Base-by-base conservation (phyloP, 2,797 vertebrate genomes). In the Pipistrellus kuhlii region DNA sequence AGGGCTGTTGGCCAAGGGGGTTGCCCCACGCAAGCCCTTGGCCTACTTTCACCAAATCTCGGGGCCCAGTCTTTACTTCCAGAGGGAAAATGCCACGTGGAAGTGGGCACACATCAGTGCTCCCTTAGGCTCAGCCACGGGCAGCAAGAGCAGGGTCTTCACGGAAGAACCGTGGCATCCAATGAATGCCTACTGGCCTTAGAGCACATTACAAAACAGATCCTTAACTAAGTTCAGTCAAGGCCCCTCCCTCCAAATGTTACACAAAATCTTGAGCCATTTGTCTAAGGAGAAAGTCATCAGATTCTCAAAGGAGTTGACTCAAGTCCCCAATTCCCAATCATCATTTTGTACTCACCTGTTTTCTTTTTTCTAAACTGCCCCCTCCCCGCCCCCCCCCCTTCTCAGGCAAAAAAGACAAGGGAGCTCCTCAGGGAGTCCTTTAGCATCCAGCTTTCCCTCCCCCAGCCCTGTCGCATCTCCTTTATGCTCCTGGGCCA, bases 401-500 rank as follows among this genome's bases (percentile, higher is more conserved):
- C 18, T 12, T 32, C 44, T 59, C 73, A 59, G 71, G 35, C 38
- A 46, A 46, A 7, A 12, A 14, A 66, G 1, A 32, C 30, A 78
- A 27, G 35, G 82, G 35, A 75, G 57, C 14, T 18, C 46, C 11
- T 93, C 72, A 94, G 14, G 73, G 92, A 94, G 90, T 27, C 93
- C 72, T 95, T 73, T 38, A 57, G 46, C 51, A 69, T 21, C 21
- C 6, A 69, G 80, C 57, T n/a, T 30, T 76, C 75, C 55, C 21
- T 71, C 9, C 2, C n/a, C 53, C 51, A 23, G 14, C 18, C n/a
- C 35, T 23, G 92, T 1, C 21, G 25, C 25, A 51, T 48, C 81
- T 78, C n/a, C 85, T 66, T 92, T 51, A 44, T 71, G 57, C 44
- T 80, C 81, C 85, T 35, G 53, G 82, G 66, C 41, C 71, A 91